Conservation (phyloP, 2,888 invertebrate species). For the Eupithecia subumbrata region DNA sequence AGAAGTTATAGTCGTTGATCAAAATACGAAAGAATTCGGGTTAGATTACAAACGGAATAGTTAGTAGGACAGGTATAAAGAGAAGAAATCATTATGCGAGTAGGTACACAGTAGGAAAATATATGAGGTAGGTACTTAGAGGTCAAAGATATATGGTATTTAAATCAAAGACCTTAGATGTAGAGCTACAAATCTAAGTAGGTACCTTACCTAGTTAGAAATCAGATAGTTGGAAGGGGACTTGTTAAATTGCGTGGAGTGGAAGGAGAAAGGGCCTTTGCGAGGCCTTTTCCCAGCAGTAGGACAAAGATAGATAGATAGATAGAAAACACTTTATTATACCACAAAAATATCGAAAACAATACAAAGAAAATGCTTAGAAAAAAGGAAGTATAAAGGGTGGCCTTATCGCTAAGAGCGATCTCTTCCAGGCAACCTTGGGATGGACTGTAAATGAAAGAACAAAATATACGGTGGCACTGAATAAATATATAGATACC, state of each 20-base stretch:
- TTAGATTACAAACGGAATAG: constrained; percentile 1
- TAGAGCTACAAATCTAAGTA: neutral
- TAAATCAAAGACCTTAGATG: neutral
- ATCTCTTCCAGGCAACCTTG: no score
- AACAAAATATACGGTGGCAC: no score
- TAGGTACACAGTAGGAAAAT: neutral
- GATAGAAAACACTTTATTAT: no score
- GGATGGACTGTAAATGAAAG: no score
- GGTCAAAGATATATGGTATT: neutral
- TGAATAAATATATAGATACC: no score
- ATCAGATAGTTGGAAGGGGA: neutral
- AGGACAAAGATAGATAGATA: neutral
- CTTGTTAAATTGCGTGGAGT: neutral
- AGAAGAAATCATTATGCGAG: neutral
- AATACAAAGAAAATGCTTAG: no score
- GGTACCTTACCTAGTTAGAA: neutral
- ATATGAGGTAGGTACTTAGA: neutral
- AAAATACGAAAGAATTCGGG: neutral
- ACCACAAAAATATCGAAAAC: no score
- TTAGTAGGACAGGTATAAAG: neutral
- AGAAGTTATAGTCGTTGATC: neutral
- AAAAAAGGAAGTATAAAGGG: no score
- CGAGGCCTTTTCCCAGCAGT: neutral
- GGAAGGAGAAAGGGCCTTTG: neutral
- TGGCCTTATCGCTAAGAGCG: no score